Evolutionary conservation across 2,113 vertebrate species (phyloP), one percentile per base, ranked within the genome.

Genomic region (Dicentrarchus labrax): DNA sequence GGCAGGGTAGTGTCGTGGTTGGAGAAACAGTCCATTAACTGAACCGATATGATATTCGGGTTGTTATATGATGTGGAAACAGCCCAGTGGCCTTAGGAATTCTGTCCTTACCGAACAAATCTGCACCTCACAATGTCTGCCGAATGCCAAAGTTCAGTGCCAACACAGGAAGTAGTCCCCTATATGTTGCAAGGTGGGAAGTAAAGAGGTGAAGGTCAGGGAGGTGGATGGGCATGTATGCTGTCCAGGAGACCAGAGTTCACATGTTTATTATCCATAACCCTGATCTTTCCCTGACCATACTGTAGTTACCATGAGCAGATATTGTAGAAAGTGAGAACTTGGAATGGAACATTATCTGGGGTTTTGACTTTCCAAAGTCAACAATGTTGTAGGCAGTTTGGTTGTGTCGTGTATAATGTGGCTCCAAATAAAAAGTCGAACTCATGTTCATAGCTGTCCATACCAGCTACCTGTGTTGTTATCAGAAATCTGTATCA

Each of bases 1-100:
- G 80, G 86, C 66, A 81, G 81, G 72, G 54, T 54, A 51, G 82
- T 85, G 86, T 81, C 68, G n/a, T 64, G 64, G 67, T 62, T 78
- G 72, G 54, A 84, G 79, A 84, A 88, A 78, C 82, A 73, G 84
- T 85, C 83, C 79, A 78, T 85, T 83, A 87, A 82, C 78, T 69
- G 79, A 89, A 83, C 22, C 45, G 72, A 68, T 72, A 66, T 81
- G 66, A 86, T 87, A 51, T 76, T 64, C 22, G 5, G 30, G 43
- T 67, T 56, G 47, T 83, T 82, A 67, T 61, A 54, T 50, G 56
- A 64, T 15, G 30, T 72, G 43, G 54, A 80, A 80, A 74, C 39
- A 74, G 38, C 53, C 8, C 38, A n/a, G 65, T 11, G 5, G 79
- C 82, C 65, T 8, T 0, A 12, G 50, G 38, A 88, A 51, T 60